Evolutionary conservation across 2,888 invertebrate genomes (phyloP), one percentile per base, ranked within the genome.

Genomic region (Subacronicta megacephala): DNA sequence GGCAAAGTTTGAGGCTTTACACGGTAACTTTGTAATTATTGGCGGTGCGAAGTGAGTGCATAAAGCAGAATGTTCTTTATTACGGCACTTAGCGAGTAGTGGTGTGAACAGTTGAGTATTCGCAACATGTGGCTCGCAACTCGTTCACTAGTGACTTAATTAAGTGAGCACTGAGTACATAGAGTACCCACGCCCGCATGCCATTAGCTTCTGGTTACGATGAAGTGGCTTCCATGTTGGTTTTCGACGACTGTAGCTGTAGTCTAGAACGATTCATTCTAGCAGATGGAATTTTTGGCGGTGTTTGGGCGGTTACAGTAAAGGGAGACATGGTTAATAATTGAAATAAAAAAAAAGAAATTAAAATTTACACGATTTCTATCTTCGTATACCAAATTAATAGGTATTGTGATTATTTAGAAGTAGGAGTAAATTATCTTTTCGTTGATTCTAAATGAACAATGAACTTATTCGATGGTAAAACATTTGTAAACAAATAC

Each of bases 101-200:
- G 68, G 52, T 46, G 57, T 55, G 60, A 56, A 58, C 54, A 53
- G 59, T 52, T 42, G 58, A 69, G 50, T 35, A 36, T 31, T 65
- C 51, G 66, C 59, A 61, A 63, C 62, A 51, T 67, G 63, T 62
- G 68, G 75, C 63, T 57, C 57, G 49, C 63, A 60, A 67, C 72
- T 72, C 62, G 62, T 69, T 77, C 75, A 59, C 70, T 72, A 69
- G 67, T 60, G 76, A 75, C 72, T 77, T 82, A 81, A 82, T 82
- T 82, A 77, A 82, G 77, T 74, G 73, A 62, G 70, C 53, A 62
- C 49, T 56, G 73, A 69, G 74, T 50, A 63, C 23, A 7, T 4
- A 10, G 36, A 36, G 29, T 29, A 29, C 66, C 40, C 18, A 17
- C 45, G 29, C 26, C 52, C 58, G 63, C 58, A 72, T 67, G 58